Evolutionary conservation across 2,888 invertebrate genomes (phyloP).

Genomic region (Gymnoscelis rufifasciata): DNA sequence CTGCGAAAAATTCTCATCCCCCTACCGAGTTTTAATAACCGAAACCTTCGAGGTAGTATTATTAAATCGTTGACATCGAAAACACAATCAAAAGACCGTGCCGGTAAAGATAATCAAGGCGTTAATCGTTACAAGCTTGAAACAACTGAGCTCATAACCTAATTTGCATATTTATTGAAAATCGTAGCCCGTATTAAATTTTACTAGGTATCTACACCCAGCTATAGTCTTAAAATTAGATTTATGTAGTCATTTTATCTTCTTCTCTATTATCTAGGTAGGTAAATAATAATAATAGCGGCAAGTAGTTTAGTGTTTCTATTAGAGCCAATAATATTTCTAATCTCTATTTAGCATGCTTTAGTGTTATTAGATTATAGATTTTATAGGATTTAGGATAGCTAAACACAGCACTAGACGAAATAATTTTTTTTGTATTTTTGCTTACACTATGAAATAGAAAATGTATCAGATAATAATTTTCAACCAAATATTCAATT

Average conservation of each 20-base stretch:
- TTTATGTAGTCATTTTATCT: slow-evolving; percentile 40
- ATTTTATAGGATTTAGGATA: slow-evolving; percentile 57
- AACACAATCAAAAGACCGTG: slow-evolving; percentile 41
- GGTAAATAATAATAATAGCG: slow-evolving; percentile 38
- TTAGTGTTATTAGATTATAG: slow-evolving; percentile 55
- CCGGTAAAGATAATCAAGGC: slow-evolving; percentile 44
- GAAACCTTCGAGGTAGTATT: slow-evolving; percentile 30
- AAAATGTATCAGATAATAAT: too few species aligned
- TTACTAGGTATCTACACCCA: slow-evolving; percentile 39
- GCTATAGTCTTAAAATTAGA: slow-evolving; percentile 44
- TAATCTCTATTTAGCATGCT: slow-evolving; percentile 54
- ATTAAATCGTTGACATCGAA: slow-evolving; percentile 30
- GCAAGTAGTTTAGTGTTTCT: slow-evolving; percentile 37
- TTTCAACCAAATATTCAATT: too few species aligned
- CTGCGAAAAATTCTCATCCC: slow-evolving; percentile 35
- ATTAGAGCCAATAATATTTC: slow-evolving; percentile 40
- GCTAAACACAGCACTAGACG: slow-evolving; percentile 47
- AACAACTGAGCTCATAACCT: slow-evolving; percentile 51
- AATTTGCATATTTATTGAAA: slow-evolving; percentile 61
- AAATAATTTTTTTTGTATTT: background rate
- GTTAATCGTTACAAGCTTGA: slow-evolving; percentile 44
- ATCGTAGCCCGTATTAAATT: slow-evolving; percentile 50
- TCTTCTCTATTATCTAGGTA: slow-evolving; percentile 43
- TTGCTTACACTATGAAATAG: too few species aligned
- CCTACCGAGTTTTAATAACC: slow-evolving; percentile 34